These are phyloP conservation scores for Sesia apiformis DNA, from an alignment of 2,888 invertebrate genomes.

Conservation along the genomic window DNA sequence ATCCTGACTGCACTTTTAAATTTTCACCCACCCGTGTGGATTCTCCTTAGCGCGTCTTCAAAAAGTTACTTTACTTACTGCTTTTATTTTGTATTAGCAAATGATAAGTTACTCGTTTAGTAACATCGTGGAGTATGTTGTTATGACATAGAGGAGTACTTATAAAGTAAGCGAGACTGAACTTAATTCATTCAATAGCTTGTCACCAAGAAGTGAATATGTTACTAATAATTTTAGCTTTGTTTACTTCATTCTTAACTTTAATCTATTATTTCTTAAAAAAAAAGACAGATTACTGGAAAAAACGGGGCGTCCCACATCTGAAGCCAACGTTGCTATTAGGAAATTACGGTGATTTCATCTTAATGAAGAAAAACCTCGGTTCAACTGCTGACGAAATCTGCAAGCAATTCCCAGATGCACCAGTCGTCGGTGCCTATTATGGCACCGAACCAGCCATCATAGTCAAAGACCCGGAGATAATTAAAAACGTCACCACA, in stretches of 20 bases:
- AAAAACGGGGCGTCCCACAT: slow-evolving; percentile 23
- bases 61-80: too few relatives aligned
- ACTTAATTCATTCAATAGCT: background rate
- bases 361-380: slow-evolving; percentile 14
- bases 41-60: too few relatives aligned
- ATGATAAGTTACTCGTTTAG: too few relatives aligned
- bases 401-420: slow-evolving; percentile 17
- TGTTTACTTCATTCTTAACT: background rate
- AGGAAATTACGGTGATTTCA: slow-evolving; percentile 30
- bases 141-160: too few relatives aligned
- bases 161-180: background rate
- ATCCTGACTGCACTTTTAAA: too few relatives aligned
- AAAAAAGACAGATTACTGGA: slow-evolving; percentile 25
- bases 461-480: slow-evolving; percentile 5
- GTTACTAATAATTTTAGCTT: background rate
- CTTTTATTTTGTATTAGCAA: too few relatives aligned
- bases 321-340: slow-evolving; percentile 27
- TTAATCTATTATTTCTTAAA: background rate
- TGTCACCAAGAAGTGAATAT: background rate
- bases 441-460: slow-evolving; percentile 9
- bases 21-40: too few relatives aligned
- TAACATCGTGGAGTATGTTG: too few relatives aligned
- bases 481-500: slow-evolving; percentile 2
- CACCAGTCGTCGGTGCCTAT: slow-evolving; percentile 8
- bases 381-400: slow-evolving; percentile 15